Evolutionary conservation across 2,113 vertebrate species (phyloP).

Genomic region (Pomatorhinus ruficollis): DNA sequence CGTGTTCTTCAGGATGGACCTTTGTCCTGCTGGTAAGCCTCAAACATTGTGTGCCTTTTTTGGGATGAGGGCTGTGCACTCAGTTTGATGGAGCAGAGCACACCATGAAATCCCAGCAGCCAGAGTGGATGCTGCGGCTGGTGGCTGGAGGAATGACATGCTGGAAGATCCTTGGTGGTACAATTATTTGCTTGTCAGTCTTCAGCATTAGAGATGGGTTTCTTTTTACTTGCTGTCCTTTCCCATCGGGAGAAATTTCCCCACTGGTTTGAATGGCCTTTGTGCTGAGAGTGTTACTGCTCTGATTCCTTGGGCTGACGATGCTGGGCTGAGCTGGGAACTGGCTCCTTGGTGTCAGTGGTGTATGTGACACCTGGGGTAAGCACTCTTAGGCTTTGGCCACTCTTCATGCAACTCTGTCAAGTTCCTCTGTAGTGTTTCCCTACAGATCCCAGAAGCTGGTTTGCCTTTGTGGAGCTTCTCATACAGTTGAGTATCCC

Average conservation of each 20-base stretch:
- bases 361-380: not conserved
- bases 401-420: not conserved
- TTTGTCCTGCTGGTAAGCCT: conserved; percentile 49
- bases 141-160: not conserved
- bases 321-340: not conserved
- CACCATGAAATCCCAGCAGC: not conserved
- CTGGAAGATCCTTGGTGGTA: not conserved
- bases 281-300: not conserved
- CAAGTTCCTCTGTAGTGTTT: not conserved
- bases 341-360: accelerated
- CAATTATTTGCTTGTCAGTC: not conserved
- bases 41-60: not conserved
- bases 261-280: not conserved
- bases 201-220: not conserved
- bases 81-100: not conserved
- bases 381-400: not conserved
- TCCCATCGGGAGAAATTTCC: accelerated
- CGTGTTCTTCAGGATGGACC: conserved; percentile 35
- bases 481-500: not conserved
- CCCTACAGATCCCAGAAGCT: not conserved
- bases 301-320: not conserved
- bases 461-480: not conserved
- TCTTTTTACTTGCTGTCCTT: not conserved
- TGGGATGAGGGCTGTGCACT: not conserved
- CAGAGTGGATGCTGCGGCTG: not conserved